These are phyloP conservation scores for Athene noctua DNA, from an alignment of 2,113 vertebrate species.

Conservation along the genomic window DNA sequence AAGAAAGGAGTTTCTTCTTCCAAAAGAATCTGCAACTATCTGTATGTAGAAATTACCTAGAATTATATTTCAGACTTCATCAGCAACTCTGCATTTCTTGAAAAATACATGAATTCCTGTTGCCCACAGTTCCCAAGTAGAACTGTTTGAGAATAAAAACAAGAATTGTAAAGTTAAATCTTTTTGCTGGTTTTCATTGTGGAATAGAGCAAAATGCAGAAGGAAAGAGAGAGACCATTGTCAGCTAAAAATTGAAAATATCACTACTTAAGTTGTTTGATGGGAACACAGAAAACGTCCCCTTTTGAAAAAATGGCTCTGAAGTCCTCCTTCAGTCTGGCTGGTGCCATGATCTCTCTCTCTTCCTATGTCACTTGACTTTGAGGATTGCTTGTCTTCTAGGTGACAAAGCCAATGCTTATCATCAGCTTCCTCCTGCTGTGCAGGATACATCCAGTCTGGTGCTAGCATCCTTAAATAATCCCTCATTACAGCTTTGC, in stretches of 20 bases:
- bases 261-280: neutral
- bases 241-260: neutral
- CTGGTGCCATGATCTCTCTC: neutral
- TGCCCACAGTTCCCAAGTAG: neutral
- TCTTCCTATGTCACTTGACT: neutral
- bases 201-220: neutral
- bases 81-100: neutral
- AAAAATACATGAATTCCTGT: neutral
- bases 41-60: neutral
- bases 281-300: neutral
- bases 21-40: neutral
- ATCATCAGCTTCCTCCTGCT: neutral
- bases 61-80: constrained; percentile 4
- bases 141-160: neutral
- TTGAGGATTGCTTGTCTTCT: neutral
- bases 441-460: neutral
- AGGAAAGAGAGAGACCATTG: neutral
- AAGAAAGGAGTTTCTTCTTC: neutral
- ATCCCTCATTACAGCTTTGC: neutral
- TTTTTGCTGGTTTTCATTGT: neutral
- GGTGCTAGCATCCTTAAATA: neutral
- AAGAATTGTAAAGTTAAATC: neutral
- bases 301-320: neutral
- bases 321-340: neutral
- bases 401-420: neutral